Percentiles rank a stretch among this genome's conserved stretches.
phyloP scores from a whole-genome alignment of 2,113 vertebrate species.

The Pogonocichla stellata region DNA sequence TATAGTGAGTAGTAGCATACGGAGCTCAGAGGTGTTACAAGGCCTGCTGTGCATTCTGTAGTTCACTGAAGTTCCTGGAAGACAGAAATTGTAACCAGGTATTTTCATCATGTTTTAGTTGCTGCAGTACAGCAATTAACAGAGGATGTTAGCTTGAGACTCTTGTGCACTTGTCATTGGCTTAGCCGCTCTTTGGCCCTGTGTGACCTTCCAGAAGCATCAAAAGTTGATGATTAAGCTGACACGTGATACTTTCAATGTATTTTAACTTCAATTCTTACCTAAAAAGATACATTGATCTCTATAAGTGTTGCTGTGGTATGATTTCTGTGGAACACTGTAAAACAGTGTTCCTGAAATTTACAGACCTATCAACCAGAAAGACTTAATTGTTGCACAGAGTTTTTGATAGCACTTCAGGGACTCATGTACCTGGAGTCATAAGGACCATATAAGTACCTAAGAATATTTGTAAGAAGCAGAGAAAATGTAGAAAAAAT shows the following conservation, averaged over 20 bases:
- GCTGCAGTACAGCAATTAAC: not conserved
- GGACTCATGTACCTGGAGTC: not conserved
- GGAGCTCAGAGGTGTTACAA: not conserved
- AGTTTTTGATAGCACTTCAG: not conserved
- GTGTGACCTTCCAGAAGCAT: not conserved
- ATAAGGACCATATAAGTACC: not conserved
- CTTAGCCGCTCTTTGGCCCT: not conserved
- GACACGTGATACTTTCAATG: not conserved
- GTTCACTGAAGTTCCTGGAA: not conserved
- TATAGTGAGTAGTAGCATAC: not conserved
- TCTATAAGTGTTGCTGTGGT: not conserved
- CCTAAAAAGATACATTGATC: not conserved
- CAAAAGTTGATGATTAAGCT: not conserved
- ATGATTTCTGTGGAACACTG: conserved; percentile 1
- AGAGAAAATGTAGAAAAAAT: not conserved
- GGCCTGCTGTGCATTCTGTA: not conserved
- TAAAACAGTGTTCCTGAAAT: not conserved
- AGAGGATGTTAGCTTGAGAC: not conserved
- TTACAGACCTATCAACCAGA: not conserved
- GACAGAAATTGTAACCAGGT: not conserved
- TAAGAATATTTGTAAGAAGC: not conserved
- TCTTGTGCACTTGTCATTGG: not conserved
- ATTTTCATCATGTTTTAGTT: not conserved
- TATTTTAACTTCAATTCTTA: not conserved
- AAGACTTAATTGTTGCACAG: not conserved